phyloP scores from a whole-genome alignment of 1,140 invertebrate species.

The Heliconius melpomene region DNA sequence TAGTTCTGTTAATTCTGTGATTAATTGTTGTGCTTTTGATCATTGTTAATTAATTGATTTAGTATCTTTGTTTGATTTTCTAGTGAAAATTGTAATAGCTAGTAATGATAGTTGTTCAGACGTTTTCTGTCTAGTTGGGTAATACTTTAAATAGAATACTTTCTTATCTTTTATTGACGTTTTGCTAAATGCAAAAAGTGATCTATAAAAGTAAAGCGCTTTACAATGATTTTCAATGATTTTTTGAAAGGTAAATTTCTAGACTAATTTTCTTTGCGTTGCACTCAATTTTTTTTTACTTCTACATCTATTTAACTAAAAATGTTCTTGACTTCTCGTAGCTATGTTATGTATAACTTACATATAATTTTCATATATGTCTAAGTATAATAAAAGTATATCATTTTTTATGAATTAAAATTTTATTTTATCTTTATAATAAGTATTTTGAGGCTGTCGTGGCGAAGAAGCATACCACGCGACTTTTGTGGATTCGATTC shows the following conservation, averaged over 20 bases:
- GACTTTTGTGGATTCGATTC: no score
- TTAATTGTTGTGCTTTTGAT: slow-evolving; percentile 49
- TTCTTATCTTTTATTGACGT: neutral
- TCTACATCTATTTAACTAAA: neutral
- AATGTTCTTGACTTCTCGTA: neutral
- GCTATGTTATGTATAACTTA: neutral
- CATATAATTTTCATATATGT: no score
- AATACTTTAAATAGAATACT: neutral
- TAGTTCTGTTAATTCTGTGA: slow-evolving; percentile 74
- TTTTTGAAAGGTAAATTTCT: neutral
- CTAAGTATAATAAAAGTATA: no score
- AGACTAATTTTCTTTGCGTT: neutral
- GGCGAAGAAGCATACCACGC: no score
- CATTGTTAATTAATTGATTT: neutral
- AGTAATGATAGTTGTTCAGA: neutral
- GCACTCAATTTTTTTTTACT: neutral
- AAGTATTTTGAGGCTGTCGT: no score
- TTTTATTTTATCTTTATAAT: neutral
- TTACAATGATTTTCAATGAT: neutral
- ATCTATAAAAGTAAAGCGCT: neutral
- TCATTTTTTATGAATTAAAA: no score
- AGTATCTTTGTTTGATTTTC: slow-evolving; percentile 4
- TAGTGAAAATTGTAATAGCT: neutral
- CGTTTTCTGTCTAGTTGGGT: neutral
- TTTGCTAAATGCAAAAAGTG: neutral